A percentile compares a stretch with the other conserved stretches of the same genome.
phyloP scores from a whole-genome alignment of 2,797 vertebrate genomes.

The Psittacula echo region DNA sequence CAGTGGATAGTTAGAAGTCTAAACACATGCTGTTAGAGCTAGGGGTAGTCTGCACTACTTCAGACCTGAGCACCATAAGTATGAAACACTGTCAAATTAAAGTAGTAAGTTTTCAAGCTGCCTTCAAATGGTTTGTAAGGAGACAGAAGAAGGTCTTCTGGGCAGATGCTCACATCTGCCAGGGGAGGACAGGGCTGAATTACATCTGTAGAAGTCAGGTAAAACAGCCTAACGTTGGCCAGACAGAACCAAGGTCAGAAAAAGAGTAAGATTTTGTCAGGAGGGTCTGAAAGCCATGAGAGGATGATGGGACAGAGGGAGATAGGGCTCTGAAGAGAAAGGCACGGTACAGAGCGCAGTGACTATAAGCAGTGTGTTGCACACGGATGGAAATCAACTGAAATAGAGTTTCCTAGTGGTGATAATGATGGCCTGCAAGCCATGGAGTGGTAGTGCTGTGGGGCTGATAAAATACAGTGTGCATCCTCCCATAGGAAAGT shows the following conservation, averaged over 20 bases:
- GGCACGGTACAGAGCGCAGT: fast-evolving
- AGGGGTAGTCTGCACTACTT: neutral
- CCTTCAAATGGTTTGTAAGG: neutral
- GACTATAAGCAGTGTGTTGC: neutral
- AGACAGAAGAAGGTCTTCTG: neutral
- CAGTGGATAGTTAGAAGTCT: neutral
- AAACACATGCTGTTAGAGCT: neutral
- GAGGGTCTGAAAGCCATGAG: neutral
- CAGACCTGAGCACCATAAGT: neutral
- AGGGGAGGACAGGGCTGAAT: neutral
- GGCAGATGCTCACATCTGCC: neutral
- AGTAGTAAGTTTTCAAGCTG: neutral
- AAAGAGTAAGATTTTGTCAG: neutral
- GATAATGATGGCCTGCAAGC: neutral
- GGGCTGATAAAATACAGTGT: neutral
- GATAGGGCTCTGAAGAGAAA: neutral
- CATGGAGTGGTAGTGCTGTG: fast-evolving
- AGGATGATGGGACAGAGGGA: fast-evolving
- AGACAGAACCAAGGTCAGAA: neutral
- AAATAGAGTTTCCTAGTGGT: neutral
- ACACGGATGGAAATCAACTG: neutral
- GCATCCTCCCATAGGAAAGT: neutral
- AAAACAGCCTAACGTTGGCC: neutral
- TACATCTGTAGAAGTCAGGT: neutral
- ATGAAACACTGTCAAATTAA: neutral